Evolutionary conservation across 2,797 vertebrate species (phyloP), one percentile per base, ranked within the genome.

Genomic region (Poeciliopsis gracilis): DNA sequence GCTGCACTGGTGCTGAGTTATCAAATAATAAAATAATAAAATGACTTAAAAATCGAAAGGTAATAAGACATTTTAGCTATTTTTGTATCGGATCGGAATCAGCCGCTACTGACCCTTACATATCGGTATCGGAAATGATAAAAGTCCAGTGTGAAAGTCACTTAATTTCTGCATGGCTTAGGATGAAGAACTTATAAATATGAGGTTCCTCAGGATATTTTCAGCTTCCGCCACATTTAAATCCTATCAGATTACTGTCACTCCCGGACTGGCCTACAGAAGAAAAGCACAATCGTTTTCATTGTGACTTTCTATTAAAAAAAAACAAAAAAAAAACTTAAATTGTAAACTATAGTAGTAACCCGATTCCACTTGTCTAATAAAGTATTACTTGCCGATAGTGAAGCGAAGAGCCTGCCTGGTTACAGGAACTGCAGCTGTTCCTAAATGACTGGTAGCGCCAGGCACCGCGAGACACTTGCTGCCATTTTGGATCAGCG

Each of bases 401-500:
- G 25, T 15, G 0, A 25, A 53, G 82, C 25, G n/a, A 61, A 33
- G 30, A 28, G 46, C 36, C 28, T 43, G 36, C 86, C 83, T 61
- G 74, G 79, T 73, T 86, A 90, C 66, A 63, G 71, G 67, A 82
- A 38, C 77, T 82, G 74, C 90, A 88, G 85, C 87, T 85, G 86
- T 78, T 78, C 80, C 70, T 76, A 51, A 85, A 70, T 87, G 91
- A 84, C 86, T 81, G 53, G 85, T 82, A 20, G 66, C 72, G 79
- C 76, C 73, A 80, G 86, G 72, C 83, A 59, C 77, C 5, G 80
- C 81, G 81, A 82, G 88, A 88, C 84, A 82, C 75, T 75, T 47
- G 83, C 88, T 91, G 91, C 82, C 90, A 77, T 87, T 84, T 79
- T 92, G 83, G 59, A 91, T 92, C 83, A 83, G 76, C 67, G 13